Percentiles rank a stretch among this genome's conserved stretches.
Evolutionary conservation across 30 jellyfish, hydroid and myxozoan genomes (phyloP).

Genomic region (Aurelia aurita complex sp. Pacific): DNA sequence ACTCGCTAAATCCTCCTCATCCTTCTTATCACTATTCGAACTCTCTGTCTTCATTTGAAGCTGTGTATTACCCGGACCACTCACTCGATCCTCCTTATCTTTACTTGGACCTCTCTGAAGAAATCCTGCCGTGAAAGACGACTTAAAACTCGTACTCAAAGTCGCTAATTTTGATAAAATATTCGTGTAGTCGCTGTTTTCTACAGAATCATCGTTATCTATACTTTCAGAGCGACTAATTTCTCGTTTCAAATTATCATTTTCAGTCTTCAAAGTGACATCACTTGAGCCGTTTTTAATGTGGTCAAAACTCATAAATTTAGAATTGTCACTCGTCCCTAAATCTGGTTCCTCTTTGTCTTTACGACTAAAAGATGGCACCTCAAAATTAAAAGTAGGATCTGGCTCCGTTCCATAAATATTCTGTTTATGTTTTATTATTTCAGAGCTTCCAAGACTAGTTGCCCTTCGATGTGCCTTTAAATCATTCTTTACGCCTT

Average conservation of each 20-base stretch:
- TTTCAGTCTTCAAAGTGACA: no score
- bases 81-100: neutral
- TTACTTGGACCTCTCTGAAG: slow-evolving; percentile 11
- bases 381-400: slow-evolving; percentile 10
- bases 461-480: slow-evolving; percentile 63
- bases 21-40: neutral
- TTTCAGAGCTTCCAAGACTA: slow-evolving; percentile 56
- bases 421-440: slow-evolving; percentile 30
- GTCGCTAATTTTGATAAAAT: slow-evolving; percentile 49
- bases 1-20: slow-evolving; percentile 8
- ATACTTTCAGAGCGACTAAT: neutral
- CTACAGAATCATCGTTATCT: slow-evolving; percentile 14
- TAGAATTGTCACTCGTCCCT: neutral
- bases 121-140: slow-evolving; percentile 47
- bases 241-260: no score
- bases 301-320: neutral
- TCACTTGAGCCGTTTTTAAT: no score
- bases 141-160: slow-evolving; percentile 62
- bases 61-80: no score
- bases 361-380: slow-evolving; percentile 6
- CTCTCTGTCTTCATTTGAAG: no score
- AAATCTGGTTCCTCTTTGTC: neutral
- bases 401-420: neutral
- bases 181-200: slow-evolving; percentile 26
- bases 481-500: neutral